phyloP scores from a whole-genome alignment of 2,113 vertebrate species.

The Chamaea fasciata region DNA sequence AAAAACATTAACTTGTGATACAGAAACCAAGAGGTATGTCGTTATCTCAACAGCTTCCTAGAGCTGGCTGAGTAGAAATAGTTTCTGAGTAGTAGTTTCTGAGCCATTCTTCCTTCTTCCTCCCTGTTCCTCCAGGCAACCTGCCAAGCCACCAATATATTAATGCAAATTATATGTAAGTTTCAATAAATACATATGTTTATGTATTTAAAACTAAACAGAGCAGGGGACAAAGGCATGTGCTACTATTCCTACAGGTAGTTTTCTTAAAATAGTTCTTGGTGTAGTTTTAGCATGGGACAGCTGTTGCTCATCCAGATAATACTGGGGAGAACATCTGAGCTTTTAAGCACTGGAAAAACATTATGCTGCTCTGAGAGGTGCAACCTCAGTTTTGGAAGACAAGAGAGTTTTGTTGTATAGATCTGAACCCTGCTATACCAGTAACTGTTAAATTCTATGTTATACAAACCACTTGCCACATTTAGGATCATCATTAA shows the following conservation, averaged over 20 bases:
- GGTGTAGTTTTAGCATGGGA: background rate
- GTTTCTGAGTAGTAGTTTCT: background rate
- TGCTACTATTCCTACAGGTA: background rate
- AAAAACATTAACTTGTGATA: background rate
- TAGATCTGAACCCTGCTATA: background rate
- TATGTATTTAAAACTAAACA: background rate
- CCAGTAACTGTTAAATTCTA: background rate
- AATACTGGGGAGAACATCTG: background rate
- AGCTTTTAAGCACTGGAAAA: background rate
- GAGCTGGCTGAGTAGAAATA: background rate
- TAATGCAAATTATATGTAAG: background rate
- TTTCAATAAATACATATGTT: background rate
- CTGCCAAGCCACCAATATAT: background rate
- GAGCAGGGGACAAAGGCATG: background rate
- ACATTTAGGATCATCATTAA: background rate
- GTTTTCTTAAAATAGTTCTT: background rate
- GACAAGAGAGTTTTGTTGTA: background rate
- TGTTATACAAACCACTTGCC: background rate
- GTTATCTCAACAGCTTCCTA: background rate
- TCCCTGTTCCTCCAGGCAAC: background rate
- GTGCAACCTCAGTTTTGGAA: background rate
- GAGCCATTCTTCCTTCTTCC: background rate
- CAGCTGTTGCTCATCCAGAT: fast-evolving
- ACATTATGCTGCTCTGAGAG: background rate
- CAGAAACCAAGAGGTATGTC: background rate